phyloP scores from a whole-genome alignment of 1,140 invertebrate genomes.

The Ditylenchus dipsaci region DNA sequence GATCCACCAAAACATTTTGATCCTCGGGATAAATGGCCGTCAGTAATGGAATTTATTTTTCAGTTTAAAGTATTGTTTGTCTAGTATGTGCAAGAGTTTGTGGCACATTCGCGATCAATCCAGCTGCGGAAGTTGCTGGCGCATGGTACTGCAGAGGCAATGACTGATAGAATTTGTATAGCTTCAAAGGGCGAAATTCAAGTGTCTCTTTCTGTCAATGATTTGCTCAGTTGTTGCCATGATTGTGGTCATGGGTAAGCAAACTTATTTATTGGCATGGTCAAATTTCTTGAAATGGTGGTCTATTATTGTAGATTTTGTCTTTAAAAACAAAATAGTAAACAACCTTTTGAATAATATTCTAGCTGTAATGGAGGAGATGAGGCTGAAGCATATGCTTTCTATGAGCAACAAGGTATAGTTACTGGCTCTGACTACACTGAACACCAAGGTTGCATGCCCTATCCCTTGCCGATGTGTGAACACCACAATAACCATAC shows the following conservation, averaged over 20 bases:
- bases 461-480: constrained; percentile 77
- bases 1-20: constrained; percentile 72
- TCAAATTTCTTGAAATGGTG: not conserved
- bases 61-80: constrained; percentile 60
- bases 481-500: constrained; percentile 70
- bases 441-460: constrained; percentile 74
- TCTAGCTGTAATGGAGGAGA: not conserved
- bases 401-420: constrained; percentile 50
- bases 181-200: constrained; percentile 71
- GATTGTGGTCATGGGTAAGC: too few relatives aligned
- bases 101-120: constrained; percentile 6
- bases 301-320: not conserved
- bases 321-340: not conserved
- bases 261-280: not conserved
- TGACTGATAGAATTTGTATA: constrained; percentile 83
- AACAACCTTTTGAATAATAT: not conserved
- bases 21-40: constrained; percentile 72
- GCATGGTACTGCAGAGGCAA: constrained; percentile 85
- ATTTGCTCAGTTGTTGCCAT: not conserved
- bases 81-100: constrained; percentile 61
- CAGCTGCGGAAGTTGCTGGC: constrained; percentile 64
- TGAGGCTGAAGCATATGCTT: not conserved
- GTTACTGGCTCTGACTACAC: constrained; percentile 79
- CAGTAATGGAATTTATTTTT: constrained; percentile 65
- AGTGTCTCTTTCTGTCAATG: constrained; percentile 55